phyloP scores from a whole-genome alignment of 2,888 invertebrate species.

The Diaperis boleti region DNA sequence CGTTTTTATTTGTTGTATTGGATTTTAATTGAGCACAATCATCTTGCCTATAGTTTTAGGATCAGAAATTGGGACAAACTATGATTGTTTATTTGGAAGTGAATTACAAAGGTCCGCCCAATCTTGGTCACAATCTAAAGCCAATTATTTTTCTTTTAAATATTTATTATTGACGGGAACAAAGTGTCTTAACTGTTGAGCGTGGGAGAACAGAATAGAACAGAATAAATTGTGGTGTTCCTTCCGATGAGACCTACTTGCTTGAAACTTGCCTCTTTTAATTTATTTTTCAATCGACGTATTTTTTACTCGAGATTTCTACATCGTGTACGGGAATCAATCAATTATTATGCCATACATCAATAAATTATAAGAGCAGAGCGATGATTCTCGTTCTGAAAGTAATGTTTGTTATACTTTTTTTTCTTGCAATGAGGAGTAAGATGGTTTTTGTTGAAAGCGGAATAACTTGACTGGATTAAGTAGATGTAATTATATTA shows the following conservation, averaged over 20 bases:
- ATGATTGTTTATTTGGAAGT: too few species aligned
- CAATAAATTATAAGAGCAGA: background rate
- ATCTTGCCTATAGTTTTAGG: background rate
- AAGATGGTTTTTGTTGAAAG: background rate
- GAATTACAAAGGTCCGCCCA: too few species aligned
- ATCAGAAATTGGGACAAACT: too few species aligned
- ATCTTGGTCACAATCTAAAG: too few species aligned
- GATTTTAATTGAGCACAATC: background rate
- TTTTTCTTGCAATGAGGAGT: background rate
- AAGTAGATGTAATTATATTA: background rate
- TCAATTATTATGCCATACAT: slow-evolving; percentile 5
- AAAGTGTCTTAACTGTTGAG: slow-evolving; percentile 12
- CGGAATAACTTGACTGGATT: background rate
- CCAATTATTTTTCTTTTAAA: slow-evolving; percentile 8
- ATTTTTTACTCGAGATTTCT: background rate
- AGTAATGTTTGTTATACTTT: background rate
- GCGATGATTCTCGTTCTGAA: background rate
- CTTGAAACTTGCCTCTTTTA: background rate
- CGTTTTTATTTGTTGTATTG: background rate
- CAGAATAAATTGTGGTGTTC: slow-evolving; percentile 12
- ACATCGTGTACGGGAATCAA: background rate
- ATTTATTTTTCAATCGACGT: background rate
- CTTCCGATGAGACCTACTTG: slow-evolving; percentile 15
- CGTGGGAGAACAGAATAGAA: slow-evolving; percentile 11
- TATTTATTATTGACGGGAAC: slow-evolving; percentile 10